A percentile compares a stretch with the other conserved stretches of the same genome.
phyloP scores from a whole-genome alignment of 2,113 vertebrate species.

The Gymnarchus niloticus region DNA sequence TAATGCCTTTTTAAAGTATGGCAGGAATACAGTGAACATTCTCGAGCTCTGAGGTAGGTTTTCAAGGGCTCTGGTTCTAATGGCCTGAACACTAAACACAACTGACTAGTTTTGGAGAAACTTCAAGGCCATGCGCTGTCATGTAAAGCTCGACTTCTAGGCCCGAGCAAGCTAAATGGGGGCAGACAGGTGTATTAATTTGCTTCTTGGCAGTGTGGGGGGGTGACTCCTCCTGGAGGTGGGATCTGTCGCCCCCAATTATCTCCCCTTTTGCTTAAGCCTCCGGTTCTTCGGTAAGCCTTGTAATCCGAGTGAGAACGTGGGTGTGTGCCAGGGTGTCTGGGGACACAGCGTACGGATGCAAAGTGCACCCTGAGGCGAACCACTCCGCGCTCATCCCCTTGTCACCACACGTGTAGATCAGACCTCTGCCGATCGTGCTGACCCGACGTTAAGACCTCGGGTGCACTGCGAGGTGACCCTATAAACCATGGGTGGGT shows the following conservation, averaged over 20 bases:
- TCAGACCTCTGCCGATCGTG: background rate
- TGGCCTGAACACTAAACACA: background rate
- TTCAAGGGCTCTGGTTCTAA: background rate
- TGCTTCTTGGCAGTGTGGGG: background rate
- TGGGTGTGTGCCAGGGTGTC: background rate
- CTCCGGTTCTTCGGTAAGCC: background rate
- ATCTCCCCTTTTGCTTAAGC: background rate
- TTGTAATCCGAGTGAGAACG: slow-evolving; percentile 21
- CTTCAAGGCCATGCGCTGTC: background rate
- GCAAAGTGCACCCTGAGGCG: background rate
- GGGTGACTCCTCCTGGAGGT: background rate
- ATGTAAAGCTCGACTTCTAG: background rate
- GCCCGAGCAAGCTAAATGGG: background rate
- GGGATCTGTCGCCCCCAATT: background rate
- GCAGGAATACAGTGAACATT: background rate
- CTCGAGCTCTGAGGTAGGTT: background rate
- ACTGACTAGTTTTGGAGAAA: background rate
- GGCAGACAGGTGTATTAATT: background rate
- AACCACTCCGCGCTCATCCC: background rate
- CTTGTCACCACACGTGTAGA: background rate
- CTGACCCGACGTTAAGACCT: background rate
- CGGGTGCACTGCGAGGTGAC: background rate
- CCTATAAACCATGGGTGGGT: background rate
- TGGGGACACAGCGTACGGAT: fast-evolving
- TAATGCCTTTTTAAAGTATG: background rate